Evolutionary conservation across 2,888 invertebrate genomes (phyloP), one percentile per base, ranked within the genome.

Genomic region (Spilarctia lutea): DNA sequence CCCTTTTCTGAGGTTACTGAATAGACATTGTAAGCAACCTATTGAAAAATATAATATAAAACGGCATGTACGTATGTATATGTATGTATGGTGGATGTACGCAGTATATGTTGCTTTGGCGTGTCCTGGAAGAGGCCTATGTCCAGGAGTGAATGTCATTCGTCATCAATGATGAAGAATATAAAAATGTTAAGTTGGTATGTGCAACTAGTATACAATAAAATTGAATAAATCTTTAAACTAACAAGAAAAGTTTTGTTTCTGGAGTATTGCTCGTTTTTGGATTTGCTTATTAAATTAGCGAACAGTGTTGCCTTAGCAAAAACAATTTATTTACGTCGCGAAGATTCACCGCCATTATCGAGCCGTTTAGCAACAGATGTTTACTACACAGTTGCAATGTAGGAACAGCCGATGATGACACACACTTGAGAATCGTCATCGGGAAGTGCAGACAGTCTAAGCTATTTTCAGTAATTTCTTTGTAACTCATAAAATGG

Each of bases 261-360:
- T 3, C 3, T 45, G 16, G 4, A 45, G 0, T 16, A 30, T 30
- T 27, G 56, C 27, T 60, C 10, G 27, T 60, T 63, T 63, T 42
- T 18, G 20, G 1, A 24, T 42, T 71, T 63, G 60, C 30, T 42
- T 4, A 42, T 71, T 63, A 30, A 71, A 30, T 63, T 45, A 13
- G 42, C 42, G 10, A 70, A 70, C 1, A 27, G 39, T 30, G 30
- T 71, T 63, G 71, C 42, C 42, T 70, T 70, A 30, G 63, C 8
- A 60, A 60, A 42, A 69, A 35, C 39, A 56, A 56, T 56, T n/a
- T 56, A 35, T 35, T 33, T 52, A 24, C 35, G 52, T 35, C 35
- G 35, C n/a, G 24, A 70, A 56, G n/a, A 60, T 60, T 60, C 35
- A 60, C 20, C n/a, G 69, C 39, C n/a, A 18, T 69, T 56, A 56